phyloP scores from a whole-genome alignment of 2,888 invertebrate genomes.

The Hermodice carunculata region DNA sequence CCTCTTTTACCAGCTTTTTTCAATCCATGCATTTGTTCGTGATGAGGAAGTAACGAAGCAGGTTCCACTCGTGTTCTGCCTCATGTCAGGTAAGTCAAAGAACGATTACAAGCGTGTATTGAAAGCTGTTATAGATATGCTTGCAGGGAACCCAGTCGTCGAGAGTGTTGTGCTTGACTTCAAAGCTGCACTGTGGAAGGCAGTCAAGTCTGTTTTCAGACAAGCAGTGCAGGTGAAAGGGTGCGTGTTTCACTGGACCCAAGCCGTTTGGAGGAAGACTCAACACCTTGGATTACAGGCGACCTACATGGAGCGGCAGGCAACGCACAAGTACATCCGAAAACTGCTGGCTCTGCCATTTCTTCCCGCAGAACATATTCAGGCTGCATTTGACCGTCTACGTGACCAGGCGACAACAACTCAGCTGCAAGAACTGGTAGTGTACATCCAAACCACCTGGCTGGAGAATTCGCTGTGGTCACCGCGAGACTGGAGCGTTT shows the following conservation, averaged over 20 bases:
- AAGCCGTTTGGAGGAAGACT: background rate
- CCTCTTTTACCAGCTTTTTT: slow-evolving; percentile 26
- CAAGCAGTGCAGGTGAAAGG: background rate
- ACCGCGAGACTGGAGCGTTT: background rate
- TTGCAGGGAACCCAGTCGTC: background rate
- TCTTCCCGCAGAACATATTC: slow-evolving; percentile 7
- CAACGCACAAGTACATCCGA: background rate
- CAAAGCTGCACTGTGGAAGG: slow-evolving; percentile 18
- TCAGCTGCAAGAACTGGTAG: background rate
- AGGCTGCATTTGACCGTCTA: background rate
- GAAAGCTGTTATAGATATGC: background rate
- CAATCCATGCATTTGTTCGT: slow-evolving; percentile 20
- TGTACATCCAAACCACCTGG: slow-evolving; percentile 1
- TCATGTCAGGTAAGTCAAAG: slow-evolving; percentile 17
- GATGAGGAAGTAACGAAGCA: slow-evolving; percentile 12
- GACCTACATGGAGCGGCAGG: background rate
- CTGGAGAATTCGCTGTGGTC: background rate
- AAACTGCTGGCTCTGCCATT: slow-evolving; percentile 8
- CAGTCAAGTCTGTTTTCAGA: slow-evolving; percentile 5
- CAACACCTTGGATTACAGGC: background rate
- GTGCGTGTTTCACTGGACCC: slow-evolving; percentile 4
- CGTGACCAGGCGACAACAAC: background rate
- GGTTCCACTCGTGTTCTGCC: slow-evolving; percentile 25
- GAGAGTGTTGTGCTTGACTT: background rate
- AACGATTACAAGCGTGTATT: slow-evolving; percentile 18